Evolutionary conservation across 2,888 invertebrate genomes (phyloP).

Genomic region (Dicycla oo): DNA sequence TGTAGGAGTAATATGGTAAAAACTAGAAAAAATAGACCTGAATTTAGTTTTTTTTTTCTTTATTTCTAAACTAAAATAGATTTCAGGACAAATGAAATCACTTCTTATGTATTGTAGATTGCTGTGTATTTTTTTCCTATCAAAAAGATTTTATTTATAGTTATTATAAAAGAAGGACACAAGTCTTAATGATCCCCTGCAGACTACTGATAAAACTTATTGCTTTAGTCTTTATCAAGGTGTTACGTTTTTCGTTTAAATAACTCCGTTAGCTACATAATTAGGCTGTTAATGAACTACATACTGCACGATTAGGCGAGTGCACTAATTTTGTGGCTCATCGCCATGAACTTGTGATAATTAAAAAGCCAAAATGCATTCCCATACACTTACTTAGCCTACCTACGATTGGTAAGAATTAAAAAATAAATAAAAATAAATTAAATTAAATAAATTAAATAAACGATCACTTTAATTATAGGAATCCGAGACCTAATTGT

Average conservation of each 20-base stretch:
- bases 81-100: too few species aligned
- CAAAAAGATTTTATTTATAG: too few species aligned
- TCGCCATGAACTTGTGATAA: background rate
- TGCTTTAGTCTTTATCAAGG: conserved; percentile 14
- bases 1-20: too few species aligned
- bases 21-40: too few species aligned
- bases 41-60: too few species aligned
- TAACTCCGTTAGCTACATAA: background rate
- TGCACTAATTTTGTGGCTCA: background rate
- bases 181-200: background rate
- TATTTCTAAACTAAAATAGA: too few species aligned
- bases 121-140: too few species aligned
- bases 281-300: conserved; percentile 8
- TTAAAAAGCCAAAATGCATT: background rate
- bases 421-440: too few species aligned
- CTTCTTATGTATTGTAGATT: too few species aligned
- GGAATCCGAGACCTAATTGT: background rate
- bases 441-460: too few species aligned
- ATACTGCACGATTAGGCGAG: conserved; percentile 1
- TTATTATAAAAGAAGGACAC: too few species aligned
- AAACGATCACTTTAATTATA: background rate
- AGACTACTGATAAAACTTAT: conserved; percentile 7
- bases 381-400: background rate
- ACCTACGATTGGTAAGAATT: background rate
- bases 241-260: conserved; percentile 16